Conservation (phyloP, 2,797 vertebrate genomes). For the Squalus acanthias region DNA sequence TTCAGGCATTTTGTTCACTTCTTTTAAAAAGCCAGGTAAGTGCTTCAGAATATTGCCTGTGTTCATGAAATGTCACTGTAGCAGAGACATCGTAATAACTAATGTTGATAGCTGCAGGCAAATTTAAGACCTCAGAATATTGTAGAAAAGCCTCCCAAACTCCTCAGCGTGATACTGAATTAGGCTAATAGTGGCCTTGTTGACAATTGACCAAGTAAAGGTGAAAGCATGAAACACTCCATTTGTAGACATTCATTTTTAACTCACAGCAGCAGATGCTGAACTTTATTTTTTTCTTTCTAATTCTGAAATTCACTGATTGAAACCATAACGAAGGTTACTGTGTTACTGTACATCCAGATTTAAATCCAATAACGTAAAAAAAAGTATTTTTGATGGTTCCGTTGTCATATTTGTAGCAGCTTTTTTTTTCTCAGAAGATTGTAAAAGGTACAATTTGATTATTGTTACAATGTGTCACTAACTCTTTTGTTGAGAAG, state of each 20-base stretch:
- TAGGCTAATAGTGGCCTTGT: neutral
- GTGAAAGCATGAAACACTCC: neutral
- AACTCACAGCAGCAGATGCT: neutral
- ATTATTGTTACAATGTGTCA: constrained; percentile 8
- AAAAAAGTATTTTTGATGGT: neutral
- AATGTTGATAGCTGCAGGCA: neutral
- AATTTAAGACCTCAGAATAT: neutral
- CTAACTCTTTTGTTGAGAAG: neutral
- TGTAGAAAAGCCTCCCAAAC: neutral
- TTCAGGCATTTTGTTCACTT: neutral
- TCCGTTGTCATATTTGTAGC: neutral
- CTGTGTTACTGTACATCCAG: neutral
- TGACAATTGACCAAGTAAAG: neutral
- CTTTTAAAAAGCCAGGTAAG: neutral
- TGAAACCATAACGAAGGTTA: neutral
- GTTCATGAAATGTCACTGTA: neutral
- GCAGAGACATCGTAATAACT: neutral
- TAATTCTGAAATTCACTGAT: neutral
- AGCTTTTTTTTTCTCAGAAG: too few species aligned
- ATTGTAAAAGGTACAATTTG: neutral
- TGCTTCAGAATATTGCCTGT: neutral
- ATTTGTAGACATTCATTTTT: neutral
- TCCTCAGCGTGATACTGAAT: neutral
- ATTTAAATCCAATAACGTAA: neutral
- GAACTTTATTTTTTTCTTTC: neutral